phyloP scores from a whole-genome alignment of 2,888 invertebrate genomes.

The Agrotis puta region DNA sequence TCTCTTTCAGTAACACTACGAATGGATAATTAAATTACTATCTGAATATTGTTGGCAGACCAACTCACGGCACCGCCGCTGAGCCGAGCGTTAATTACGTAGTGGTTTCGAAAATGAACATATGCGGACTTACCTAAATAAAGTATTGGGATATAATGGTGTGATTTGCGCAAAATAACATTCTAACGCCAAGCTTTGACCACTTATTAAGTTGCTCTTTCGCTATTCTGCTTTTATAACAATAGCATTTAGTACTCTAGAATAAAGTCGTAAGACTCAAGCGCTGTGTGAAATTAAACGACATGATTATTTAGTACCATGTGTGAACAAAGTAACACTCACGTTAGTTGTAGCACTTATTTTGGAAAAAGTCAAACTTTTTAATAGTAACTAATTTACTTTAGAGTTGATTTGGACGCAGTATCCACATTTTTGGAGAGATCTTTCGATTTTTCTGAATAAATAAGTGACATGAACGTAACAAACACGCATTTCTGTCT shows the following conservation, averaged over 20 bases:
- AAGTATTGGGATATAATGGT: not conserved
- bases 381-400: no score
- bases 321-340: not conserved
- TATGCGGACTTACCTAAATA: not conserved
- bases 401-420: not conserved
- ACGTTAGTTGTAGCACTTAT: not conserved
- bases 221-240: not conserved
- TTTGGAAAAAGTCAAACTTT: no score
- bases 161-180: not conserved
- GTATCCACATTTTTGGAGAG: not conserved
- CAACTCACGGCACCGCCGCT: not conserved
- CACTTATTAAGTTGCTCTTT: not conserved
- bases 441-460: not conserved
- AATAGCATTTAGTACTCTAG: not conserved
- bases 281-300: not conserved
- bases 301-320: not conserved
- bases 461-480: not conserved
- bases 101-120: not conserved
- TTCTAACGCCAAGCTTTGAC: not conserved
- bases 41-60: not conserved
- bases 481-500: no score
- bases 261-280: no score
- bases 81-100: not conserved
- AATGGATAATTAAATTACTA: not conserved
- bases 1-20: not conserved